A percentile compares a stretch with the other conserved stretches of the same genome.
Conservation (phyloP, 2,113 vertebrate species). For the Anarhynchus alexandrinus region DNA sequence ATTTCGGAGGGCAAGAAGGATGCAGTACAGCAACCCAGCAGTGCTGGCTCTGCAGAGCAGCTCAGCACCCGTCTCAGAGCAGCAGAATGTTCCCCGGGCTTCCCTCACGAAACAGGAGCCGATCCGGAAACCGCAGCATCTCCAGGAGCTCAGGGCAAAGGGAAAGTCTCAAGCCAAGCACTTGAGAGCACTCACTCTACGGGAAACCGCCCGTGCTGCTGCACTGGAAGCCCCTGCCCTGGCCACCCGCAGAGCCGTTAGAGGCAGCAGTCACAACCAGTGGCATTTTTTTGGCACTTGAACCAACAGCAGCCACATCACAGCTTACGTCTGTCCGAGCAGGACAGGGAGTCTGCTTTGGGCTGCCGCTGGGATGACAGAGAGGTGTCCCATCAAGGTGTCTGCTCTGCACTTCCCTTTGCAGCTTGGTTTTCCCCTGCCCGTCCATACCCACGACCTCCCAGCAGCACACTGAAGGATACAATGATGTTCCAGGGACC, state of each 20-base stretch:
- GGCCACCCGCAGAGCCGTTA: background rate
- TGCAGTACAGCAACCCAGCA: background rate
- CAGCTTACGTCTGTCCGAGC: background rate
- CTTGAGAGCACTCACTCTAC: background rate
- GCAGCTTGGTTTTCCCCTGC: background rate
- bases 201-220: background rate
- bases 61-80: background rate
- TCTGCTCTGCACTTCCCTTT: background rate
- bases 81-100: fast-evolving
- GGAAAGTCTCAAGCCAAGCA: background rate
- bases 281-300: background rate
- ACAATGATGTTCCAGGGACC: slow-evolving; percentile 99
- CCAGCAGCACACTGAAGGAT: slow-evolving; percentile 79
- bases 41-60: background rate
- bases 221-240: background rate
- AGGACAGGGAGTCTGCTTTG: background rate
- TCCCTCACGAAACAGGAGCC: background rate
- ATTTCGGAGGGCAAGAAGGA: background rate
- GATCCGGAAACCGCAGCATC: background rate
- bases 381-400: too few relatives aligned
- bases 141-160: background rate
- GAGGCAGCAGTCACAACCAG: background rate
- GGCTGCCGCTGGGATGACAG: background rate
- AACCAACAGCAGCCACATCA: background rate
- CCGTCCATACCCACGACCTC: fast-evolving